Evolutionary conservation across 1,140 invertebrate species (phyloP).

Genomic region (Drosophila yakuba): DNA sequence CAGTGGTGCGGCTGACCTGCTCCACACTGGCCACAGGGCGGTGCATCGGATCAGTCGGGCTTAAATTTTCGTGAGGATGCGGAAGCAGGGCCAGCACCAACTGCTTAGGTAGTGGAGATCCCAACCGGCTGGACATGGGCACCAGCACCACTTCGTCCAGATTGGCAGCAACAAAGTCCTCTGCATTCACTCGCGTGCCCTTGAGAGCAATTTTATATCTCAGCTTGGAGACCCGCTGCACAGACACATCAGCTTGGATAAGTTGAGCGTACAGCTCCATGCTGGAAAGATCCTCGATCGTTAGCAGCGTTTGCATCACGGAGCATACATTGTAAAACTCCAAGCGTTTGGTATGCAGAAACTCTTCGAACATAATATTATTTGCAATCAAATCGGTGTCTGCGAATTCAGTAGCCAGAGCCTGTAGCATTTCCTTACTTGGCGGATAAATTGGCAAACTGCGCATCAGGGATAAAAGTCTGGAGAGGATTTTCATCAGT

Average conservation of each 20-base stretch:
- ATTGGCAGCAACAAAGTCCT: slow-evolving; percentile 48
- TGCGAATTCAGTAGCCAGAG: slow-evolving; percentile 37
- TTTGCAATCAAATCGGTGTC: slow-evolving; percentile 16
- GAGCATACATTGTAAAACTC: slow-evolving; percentile 52
- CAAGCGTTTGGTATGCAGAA: slow-evolving; percentile 22
- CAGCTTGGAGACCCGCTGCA: slow-evolving; percentile 12
- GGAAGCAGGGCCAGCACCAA: slow-evolving; percentile 40
- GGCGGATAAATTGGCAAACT: slow-evolving; percentile 46
- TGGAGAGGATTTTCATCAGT: slow-evolving; percentile 9
- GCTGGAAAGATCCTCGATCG: slow-evolving; percentile 58
- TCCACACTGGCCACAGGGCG: slow-evolving; percentile 52
- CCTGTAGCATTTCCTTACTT: slow-evolving; percentile 31
- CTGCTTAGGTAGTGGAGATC: slow-evolving; percentile 24
- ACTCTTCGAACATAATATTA: slow-evolving; percentile 27
- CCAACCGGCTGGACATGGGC: slow-evolving; percentile 51
- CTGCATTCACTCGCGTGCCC: slow-evolving; percentile 20
- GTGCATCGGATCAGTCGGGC: slow-evolving; percentile 5
- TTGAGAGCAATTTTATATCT: neutral
- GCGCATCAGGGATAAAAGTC: slow-evolving; percentile 34
- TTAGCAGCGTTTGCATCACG: slow-evolving; percentile 47
- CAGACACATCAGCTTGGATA: slow-evolving; percentile 29
- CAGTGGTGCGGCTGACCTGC: slow-evolving; percentile 28
- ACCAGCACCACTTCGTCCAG: slow-evolving; percentile 71
- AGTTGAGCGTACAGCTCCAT: slow-evolving; percentile 52
- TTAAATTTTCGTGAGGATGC: slow-evolving; percentile 48